Conservation (phyloP, 2,113 vertebrate genomes). For the Emberiza fucata region DNA sequence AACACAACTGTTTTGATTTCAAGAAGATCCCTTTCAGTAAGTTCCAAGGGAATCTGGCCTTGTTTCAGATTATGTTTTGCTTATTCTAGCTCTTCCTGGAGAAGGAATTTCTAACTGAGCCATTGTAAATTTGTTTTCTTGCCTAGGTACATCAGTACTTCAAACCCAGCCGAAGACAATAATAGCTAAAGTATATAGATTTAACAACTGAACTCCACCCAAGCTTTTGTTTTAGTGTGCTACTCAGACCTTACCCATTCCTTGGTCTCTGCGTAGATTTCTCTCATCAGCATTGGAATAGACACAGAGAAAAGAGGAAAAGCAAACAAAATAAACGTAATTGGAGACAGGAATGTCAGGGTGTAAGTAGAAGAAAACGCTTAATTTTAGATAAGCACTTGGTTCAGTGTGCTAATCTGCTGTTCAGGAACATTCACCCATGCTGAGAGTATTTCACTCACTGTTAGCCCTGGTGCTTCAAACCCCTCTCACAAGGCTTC, state of each 20-base stretch:
- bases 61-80: neutral
- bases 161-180: neutral
- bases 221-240: neutral
- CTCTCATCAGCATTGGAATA: neutral
- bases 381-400: neutral
- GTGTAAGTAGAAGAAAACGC: neutral
- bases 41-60: neutral
- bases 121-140: constrained; percentile 21
- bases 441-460: neutral
- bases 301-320: neutral
- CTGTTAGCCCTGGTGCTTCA: accelerated
- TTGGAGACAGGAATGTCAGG: neutral
- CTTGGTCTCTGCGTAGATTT: neutral
- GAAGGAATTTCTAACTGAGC: neutral
- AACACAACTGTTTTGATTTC: neutral
- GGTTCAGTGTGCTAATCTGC: neutral
- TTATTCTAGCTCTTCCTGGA: constrained; percentile 27
- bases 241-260: neutral
- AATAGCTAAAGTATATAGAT: neutral
- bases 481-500: neutral
- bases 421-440: neutral
- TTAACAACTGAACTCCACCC: constrained; percentile 18
- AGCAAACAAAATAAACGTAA: neutral
- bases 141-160: neutral
- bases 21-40: neutral